Evolutionary conservation across 2,888 invertebrate genomes (phyloP).

Genomic region (Spialia ferax): DNA sequence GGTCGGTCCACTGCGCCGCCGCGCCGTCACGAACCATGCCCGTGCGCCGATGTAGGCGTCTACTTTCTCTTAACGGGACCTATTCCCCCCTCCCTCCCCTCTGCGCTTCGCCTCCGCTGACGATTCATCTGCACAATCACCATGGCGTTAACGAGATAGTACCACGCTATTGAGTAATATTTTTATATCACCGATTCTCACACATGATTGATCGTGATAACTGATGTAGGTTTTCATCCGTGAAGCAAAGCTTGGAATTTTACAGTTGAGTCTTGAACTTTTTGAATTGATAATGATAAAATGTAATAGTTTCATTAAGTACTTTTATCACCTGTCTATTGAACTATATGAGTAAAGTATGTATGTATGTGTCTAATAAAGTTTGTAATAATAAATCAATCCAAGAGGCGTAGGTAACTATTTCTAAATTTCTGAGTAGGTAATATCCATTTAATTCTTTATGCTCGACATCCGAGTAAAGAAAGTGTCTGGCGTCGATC

Average conservation of each 20-base stretch:
- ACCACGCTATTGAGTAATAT: slow-evolving; percentile 59
- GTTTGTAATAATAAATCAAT: not conserved
- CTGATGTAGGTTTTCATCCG: not conserved
- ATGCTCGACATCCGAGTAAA: slow-evolving; percentile 55
- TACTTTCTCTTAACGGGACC: slow-evolving; percentile 86
- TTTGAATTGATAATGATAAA: not conserved
- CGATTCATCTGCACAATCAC: slow-evolving; percentile 62
- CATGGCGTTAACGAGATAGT: slow-evolving; percentile 50
- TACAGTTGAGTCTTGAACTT: not conserved
- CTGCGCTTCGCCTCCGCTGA: slow-evolving; percentile 43
- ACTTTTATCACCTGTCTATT: not conserved
- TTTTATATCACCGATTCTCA: slow-evolving; percentile 28
- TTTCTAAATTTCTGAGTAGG: not conserved
- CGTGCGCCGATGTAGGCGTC: slow-evolving; percentile 72
- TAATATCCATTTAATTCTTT: slow-evolving; percentile 41
- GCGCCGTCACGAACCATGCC: slow-evolving; percentile 66
- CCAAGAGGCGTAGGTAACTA: not conserved
- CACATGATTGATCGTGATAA: not conserved
- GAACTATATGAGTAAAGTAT: not conserved
- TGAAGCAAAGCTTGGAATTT: not conserved
- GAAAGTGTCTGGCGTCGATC: slow-evolving; percentile 71
- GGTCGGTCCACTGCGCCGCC: slow-evolving; percentile 54
- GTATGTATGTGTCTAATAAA: not conserved
- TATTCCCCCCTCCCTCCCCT: slow-evolving; percentile 55
- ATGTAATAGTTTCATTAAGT: not conserved